Evolutionary conservation across 2,888 invertebrate genomes (phyloP).

Genomic region (Megamerina dolium): DNA sequence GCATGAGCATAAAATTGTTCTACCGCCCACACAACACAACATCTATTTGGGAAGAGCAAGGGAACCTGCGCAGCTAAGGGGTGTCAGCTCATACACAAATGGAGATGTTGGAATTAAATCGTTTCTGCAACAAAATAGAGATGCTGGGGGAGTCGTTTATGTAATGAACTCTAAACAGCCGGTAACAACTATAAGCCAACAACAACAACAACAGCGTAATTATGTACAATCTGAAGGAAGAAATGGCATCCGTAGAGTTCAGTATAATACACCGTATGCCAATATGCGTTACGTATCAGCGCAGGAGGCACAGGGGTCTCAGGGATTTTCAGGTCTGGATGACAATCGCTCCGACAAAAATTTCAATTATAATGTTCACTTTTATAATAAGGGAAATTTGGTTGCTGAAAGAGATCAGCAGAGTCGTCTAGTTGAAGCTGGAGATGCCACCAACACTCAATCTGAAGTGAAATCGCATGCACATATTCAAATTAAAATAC

Average conservation of each 20-base stretch:
- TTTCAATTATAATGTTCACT: background rate
- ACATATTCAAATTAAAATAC: conserved; percentile 38
- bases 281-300: conserved; percentile 32
- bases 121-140: conserved; percentile 27
- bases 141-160: conserved; percentile 32
- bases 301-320: conserved; percentile 1
- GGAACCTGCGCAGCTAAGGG: conserved; percentile 20
- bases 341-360: background rate
- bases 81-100: conserved; percentile 17
- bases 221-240: conserved; percentile 11
- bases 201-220: conserved; percentile 13
- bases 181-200: conserved; percentile 4
- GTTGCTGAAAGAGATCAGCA: conserved; percentile 4
- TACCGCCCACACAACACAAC: conserved; percentile 40
- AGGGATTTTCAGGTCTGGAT: too few relatives aligned
- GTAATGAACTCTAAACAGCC: conserved; percentile 21
- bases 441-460: conserved; percentile 7
- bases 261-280: conserved; percentile 40
- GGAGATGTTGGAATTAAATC: conserved; percentile 33
- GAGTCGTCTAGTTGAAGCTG: background rate
- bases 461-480: too few relatives aligned
- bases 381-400: conserved; percentile 3
- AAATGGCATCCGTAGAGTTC: conserved; percentile 18
- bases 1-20: conserved; percentile 38
- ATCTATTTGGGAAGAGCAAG: conserved; percentile 31